Conservation (phyloP, 64 coral and sea anemone genomes). For the Astreopora myriophthalma region DNA sequence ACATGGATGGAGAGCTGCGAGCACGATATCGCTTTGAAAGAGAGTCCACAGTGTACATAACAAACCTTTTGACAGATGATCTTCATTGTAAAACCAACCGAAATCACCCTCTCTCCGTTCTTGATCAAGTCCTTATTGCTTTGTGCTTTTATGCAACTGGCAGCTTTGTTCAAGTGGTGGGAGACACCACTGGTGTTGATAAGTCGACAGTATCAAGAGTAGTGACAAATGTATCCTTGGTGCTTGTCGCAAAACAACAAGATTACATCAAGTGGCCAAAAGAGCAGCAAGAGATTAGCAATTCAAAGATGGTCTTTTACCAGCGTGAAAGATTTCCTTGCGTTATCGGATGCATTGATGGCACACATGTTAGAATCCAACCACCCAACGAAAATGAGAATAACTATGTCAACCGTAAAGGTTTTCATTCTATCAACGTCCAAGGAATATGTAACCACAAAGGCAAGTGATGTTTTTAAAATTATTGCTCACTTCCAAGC, state of each 20-base stretch:
- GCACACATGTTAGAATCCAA: neutral
- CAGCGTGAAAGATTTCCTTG: neutral
- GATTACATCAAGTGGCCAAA: conserved; percentile 33
- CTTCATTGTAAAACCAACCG: conserved; percentile 1
- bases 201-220: conserved; percentile 14
- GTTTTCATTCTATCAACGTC: conserved; percentile 40
- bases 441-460: conserved; percentile 57
- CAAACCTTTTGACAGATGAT: conserved; percentile 1
- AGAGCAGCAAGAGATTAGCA: neutral
- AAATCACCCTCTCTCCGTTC: neutral
- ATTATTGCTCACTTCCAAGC: neutral
- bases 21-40: neutral
- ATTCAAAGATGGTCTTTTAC: neutral
- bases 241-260: conserved; percentile 20
- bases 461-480: conserved; percentile 13
- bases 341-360: conserved; percentile 31
- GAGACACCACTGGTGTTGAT: conserved; percentile 54
- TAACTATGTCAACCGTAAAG: conserved; percentile 26
- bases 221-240: neutral
- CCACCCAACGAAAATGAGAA: conserved; percentile 10
- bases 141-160: conserved; percentile 13
- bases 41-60: neutral
- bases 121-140: neutral
- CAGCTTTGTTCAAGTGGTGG: conserved; percentile 69
- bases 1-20: neutral